A percentile compares a stretch with the other conserved stretches of the same genome.
Evolutionary conservation across 2,797 vertebrate species (phyloP).

Genomic region (Nyctalus aviator): DNA sequence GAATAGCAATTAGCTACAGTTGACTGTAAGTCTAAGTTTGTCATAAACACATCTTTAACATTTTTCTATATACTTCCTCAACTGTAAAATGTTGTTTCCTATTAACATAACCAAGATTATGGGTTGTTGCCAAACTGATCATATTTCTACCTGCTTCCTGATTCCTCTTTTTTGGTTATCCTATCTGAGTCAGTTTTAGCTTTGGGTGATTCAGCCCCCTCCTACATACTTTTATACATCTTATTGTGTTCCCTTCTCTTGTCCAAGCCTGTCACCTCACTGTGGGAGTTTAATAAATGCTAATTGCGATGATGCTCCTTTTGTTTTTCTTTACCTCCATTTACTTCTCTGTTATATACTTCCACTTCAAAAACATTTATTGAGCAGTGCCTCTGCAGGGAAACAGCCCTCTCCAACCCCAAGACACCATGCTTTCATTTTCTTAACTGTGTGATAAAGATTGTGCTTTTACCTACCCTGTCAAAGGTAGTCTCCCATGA

Average conservation of each 20-base stretch:
- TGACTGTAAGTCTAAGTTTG: neutral
- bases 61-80: neutral
- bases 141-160: neutral
- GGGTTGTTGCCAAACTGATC: neutral
- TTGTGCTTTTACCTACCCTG: slow-evolving; percentile 27
- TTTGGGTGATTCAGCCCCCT: slow-evolving; percentile 69
- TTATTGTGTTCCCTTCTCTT: slow-evolving; percentile 64
- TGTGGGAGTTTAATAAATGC: slow-evolving; percentile 75
- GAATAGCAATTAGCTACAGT: neutral
- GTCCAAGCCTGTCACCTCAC: slow-evolving; percentile 65
- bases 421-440: slow-evolving; percentile 22
- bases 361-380: slow-evolving; percentile 33
- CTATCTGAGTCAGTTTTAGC: slow-evolving; percentile 53
- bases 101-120: neutral
- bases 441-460: neutral
- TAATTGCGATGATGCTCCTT: slow-evolving; percentile 53
- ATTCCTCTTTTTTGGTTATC: slow-evolving; percentile 46
- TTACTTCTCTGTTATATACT: neutral
- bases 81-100: slow-evolving; percentile 1
- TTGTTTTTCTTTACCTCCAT: slow-evolving; percentile 60
- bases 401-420: neutral
- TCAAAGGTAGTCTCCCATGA: slow-evolving; percentile 43
- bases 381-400: neutral
- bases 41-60: neutral
- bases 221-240: slow-evolving; percentile 55